Base-by-base conservation (phyloP, 2,888 invertebrate genomes). In the Tachina fera region DNA sequence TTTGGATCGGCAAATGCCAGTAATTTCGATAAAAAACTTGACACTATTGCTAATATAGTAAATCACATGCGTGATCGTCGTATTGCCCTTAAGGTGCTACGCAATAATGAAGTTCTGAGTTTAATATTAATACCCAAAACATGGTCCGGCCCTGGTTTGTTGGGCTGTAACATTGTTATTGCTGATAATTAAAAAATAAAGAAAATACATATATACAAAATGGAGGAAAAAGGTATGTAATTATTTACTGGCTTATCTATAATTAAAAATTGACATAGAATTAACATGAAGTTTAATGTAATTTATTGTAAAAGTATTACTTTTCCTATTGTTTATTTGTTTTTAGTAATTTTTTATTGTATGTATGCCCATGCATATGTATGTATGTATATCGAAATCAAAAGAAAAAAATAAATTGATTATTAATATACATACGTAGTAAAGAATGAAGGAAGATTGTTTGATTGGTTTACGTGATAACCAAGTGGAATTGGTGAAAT, bases 131-230 rank as follows among this genome's bases (percentile, higher is more conserved):
- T 95, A 13, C 97, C 97, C 0, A 94, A 95, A 87, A 94, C 94
- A 11, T 97, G 97, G 97, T 93, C 93, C 86, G 97, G 97, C 70
- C 95, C 95, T 80, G 97, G 97, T 1, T 92, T 97, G 76, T 94
- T 98, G 47, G 98, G 97, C 3, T 96, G 96, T 90, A 95, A 95
- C 89, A 94, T 96, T 88, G 92, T 95, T 39, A 86, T 91, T 6
- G 85, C 89, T 2, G 90, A 91, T 79, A 72, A 45, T 49, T 77
- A 53, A 83, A 56, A 41, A 43, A 58, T n/a, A 31, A 19, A 14
- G 9, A 10, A 43, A n/a, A n/a, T n/a, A n/a, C 14, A 61, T 22
- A 16, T 67, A 4, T 45, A 1, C 39, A 10, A n/a, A 67, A 14
- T 22, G 31, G 9, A 8, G 8, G 9, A 53, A 53, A 53, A 53